Evolutionary conservation across 2,888 invertebrate species (phyloP).

Genomic region (Zygaena filipendulae): DNA sequence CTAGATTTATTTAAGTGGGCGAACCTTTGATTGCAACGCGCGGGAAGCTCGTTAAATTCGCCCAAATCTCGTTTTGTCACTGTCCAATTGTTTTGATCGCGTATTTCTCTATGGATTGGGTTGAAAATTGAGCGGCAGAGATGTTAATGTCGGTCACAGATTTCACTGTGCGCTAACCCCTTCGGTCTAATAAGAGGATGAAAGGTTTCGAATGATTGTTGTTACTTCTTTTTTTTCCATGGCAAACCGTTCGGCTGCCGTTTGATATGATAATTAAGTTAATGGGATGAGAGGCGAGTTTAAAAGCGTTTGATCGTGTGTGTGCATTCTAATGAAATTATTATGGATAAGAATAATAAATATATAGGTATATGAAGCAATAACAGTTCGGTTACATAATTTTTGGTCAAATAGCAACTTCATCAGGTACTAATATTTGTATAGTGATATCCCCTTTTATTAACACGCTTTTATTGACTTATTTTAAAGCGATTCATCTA

Average conservation of each 20-base stretch:
- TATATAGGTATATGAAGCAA: too few species aligned
- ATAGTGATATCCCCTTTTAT: too few species aligned
- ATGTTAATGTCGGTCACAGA: conserved; percentile 10
- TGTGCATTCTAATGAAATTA: conserved; percentile 31
- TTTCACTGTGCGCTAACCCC: conserved; percentile 35
- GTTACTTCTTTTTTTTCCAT: conserved; percentile 38
- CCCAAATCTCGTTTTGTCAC: conserved; percentile 15
- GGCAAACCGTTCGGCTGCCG: conserved; percentile 41
- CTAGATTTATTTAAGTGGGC: conserved; percentile 59
- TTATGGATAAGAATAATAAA: too few species aligned
- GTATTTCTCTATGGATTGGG: conserved; percentile 21
- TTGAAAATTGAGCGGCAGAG: conserved; percentile 21
- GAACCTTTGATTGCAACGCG: conserved; percentile 53
- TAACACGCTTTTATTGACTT: too few species aligned
- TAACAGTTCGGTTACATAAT: too few species aligned
- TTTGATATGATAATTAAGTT: conserved; percentile 63
- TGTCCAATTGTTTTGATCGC: background rate
- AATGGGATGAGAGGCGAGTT: conserved; percentile 41
- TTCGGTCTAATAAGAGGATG: conserved; percentile 57
- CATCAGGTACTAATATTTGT: too few species aligned
- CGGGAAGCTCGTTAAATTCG: conserved; percentile 45
- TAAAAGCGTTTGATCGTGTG: conserved; percentile 34
- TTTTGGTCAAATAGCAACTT: too few species aligned
- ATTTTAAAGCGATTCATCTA: too few species aligned
- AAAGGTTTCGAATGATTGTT: conserved; percentile 54